These are phyloP conservation scores for Scyliorhinus canicula DNA, from an alignment of 2,797 vertebrate species.

Conservation along the genomic window DNA sequence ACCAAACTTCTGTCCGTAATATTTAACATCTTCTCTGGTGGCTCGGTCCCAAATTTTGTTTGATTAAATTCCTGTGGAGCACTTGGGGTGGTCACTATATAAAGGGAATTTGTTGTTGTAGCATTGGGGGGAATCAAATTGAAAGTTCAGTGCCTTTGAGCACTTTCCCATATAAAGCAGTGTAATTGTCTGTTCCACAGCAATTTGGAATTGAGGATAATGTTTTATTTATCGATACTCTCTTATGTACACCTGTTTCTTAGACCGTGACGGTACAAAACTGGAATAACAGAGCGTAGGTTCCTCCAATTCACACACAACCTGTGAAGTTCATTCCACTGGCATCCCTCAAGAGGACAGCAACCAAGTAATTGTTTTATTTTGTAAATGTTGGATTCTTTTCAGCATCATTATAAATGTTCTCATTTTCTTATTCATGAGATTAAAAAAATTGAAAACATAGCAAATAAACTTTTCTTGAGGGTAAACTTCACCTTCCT, in stretches of 20 bases:
- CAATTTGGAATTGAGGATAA: neutral
- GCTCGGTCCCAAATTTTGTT: neutral
- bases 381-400: neutral
- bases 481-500: neutral
- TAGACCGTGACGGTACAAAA: neutral
- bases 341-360: neutral
- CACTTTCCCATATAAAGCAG: neutral
- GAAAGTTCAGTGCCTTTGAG: neutral
- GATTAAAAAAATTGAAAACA: neutral
- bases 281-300: neutral
- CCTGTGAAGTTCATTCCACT: neutral
- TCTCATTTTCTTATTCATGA: conserved; percentile 1
- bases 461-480: neutral
- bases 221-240: conserved; percentile 31
- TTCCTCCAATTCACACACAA: neutral
- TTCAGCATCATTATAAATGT: conserved; percentile 5
- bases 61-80: neutral
- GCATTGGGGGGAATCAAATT: neutral
- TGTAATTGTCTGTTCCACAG: neutral
- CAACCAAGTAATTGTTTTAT: neutral
- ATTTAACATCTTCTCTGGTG: neutral
- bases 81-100: neutral
- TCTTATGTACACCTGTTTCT: conserved; percentile 28
- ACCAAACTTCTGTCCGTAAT: neutral
- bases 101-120: neutral